Base-by-base conservation (phyloP, 2,888 invertebrate genomes). In the Nemotelus pantherinus region DNA sequence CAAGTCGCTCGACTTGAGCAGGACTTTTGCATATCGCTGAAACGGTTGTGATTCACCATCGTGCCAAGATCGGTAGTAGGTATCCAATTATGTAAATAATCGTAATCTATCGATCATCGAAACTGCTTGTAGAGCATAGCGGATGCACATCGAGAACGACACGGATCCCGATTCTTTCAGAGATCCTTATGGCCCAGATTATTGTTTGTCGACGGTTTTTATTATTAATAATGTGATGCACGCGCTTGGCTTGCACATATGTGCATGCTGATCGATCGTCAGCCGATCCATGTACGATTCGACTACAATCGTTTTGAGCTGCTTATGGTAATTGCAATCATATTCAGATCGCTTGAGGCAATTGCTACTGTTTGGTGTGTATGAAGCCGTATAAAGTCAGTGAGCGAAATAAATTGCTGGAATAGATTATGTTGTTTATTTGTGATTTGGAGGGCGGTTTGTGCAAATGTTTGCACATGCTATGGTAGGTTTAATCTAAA, bases 271-370 rank as follows among this genome's bases (percentile, higher is more conserved):
- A 68, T 68, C 53, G 68, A 53, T 68, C 65, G 65, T 48, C 44
- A 41, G 47, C 4, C 70, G 63, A 39, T 50, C 53, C 5, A 41
- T 44, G 55, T 71, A 25, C 65, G 65, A 63, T 63, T 57, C n/a
- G 57, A 57, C 70, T 55, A 41, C 50, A 39, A 70, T 70, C 47
- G 47, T 47, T 58, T 76, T 71, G 68, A 55, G 71, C 65, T 79
- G 75, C 77, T 79, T 79, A 76, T 79, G 79, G 79, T 79, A 79
- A 79, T 79, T 79, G 79, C 77, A 79, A 77, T 79, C 79, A 79
- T 79, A 77, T 77, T 76, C 67, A 67, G 53, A 57, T 65, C 45
- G 76, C 79, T 77, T 65, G 64, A 68, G 77, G 79, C 71, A 65
- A 79, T 57, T 43, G 79, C 79, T 79, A 79, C 79, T 77, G 79